Percentiles rank a stretch among this genome's conserved stretches.
phyloP scores from a whole-genome alignment of 1,140 invertebrate species.

The Periplaneta americana region DNA sequence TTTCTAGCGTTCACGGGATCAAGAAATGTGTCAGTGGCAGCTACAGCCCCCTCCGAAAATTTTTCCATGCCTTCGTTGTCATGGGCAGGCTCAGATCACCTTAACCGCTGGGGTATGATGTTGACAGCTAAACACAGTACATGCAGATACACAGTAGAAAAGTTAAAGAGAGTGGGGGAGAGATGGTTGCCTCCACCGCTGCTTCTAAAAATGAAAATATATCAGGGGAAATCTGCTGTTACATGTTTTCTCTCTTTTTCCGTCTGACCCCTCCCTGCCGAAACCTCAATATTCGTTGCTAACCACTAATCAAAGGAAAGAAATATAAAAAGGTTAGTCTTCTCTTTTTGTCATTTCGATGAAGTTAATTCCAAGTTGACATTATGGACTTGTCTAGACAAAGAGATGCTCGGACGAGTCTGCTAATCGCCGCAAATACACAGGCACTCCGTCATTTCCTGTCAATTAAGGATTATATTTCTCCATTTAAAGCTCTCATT shows the following conservation, averaged over 20 bases:
- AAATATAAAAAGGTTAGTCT: not conserved
- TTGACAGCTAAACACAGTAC: slow-evolving; percentile 3
- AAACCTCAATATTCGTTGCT: not conserved
- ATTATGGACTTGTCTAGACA: too few relatives aligned
- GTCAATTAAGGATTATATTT: too few relatives aligned
- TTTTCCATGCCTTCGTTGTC: slow-evolving; percentile 10
- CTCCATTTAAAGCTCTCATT: too few relatives aligned
- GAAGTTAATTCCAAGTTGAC: too few relatives aligned
- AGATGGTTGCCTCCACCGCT: not conserved
- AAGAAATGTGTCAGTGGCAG: slow-evolving; percentile 20
- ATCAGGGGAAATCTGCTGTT: not conserved
- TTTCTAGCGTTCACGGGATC: slow-evolving; percentile 15
- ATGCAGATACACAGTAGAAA: slow-evolving; percentile 1
- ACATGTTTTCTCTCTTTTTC: not conserved
- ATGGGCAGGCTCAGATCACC: slow-evolving; percentile 12
- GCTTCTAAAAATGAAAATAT: not conserved
- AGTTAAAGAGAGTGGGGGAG: not conserved
- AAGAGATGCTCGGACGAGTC: too few relatives aligned
- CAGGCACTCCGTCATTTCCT: too few relatives aligned
- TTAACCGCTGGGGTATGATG: slow-evolving; percentile 9
- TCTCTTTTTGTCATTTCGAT: not conserved
- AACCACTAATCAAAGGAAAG: not conserved
- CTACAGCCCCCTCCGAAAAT: slow-evolving; percentile 6
- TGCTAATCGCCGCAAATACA: too few relatives aligned
- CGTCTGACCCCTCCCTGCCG: not conserved